These are phyloP conservation scores for Cryptoblepharus egeriae DNA, from an alignment of 2,797 vertebrate species.

Conservation along the genomic window DNA sequence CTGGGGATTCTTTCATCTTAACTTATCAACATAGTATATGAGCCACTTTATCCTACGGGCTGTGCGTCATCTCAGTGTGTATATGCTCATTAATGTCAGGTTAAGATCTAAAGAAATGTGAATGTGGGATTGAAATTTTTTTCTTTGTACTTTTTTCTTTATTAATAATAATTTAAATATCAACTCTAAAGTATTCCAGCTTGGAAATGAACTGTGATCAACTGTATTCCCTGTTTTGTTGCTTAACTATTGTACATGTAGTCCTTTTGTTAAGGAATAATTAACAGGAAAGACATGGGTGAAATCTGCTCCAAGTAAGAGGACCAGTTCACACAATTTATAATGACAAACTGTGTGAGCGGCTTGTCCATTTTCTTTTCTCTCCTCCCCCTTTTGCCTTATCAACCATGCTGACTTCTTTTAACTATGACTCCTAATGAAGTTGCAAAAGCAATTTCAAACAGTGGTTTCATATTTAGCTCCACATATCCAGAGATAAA, in stretches of 20 bases:
- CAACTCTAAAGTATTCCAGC: conserved; percentile 35
- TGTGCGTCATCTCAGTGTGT: conserved; percentile 69
- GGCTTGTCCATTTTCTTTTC: too few species aligned
- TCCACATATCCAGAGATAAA: too few species aligned
- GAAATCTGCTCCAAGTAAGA: not conserved
- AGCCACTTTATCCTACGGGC: conserved; percentile 58
- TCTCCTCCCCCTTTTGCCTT: too few species aligned
- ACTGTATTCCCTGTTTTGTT: conserved; percentile 9
- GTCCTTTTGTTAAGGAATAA: not conserved
- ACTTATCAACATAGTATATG: conserved; percentile 76
- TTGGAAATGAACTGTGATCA: conserved; percentile 18
- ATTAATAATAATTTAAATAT: conserved; percentile 56
- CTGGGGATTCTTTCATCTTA: conserved; percentile 76
- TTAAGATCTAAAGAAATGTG: conserved; percentile 59
- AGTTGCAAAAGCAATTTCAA: too few species aligned
- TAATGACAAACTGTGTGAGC: too few species aligned
- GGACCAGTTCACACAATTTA: too few species aligned
- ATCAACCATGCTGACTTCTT: too few species aligned
- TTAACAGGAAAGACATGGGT: not conserved
- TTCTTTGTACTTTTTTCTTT: conserved; percentile 56
- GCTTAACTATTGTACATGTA: conserved; percentile 4
- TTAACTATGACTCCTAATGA: too few species aligned
- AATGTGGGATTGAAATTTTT: conserved; percentile 48
- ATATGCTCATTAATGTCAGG: conserved; percentile 70
- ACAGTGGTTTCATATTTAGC: too few species aligned